Conservation (phyloP, 2,888 invertebrate genomes). For the Invenusta paracnida region DNA sequence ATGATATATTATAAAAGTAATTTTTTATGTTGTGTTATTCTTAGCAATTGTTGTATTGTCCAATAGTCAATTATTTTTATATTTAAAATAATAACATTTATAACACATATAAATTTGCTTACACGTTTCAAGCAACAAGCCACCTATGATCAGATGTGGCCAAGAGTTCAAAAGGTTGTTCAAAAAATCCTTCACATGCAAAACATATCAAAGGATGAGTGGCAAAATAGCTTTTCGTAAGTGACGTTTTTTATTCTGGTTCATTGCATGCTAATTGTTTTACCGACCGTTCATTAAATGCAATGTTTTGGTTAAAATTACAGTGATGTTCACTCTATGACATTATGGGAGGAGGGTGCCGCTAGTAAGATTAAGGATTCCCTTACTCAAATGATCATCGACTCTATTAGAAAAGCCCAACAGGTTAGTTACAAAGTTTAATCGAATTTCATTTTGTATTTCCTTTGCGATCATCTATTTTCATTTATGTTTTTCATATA, state of each 20-base stretch:
- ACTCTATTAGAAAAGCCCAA: conserved; percentile 39
- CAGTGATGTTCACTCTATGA: conserved; percentile 82
- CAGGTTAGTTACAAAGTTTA: background rate
- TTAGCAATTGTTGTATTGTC: too few relatives aligned
- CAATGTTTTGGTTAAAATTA: too few relatives aligned
- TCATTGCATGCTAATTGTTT: background rate
- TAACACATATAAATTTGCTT: too few relatives aligned
- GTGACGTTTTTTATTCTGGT: conserved; percentile 37
- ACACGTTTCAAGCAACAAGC: conserved; percentile 14
- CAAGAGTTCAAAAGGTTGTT: conserved; percentile 84
- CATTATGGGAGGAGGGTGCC: conserved; percentile 93
- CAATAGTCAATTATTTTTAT: too few relatives aligned
- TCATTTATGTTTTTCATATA: too few relatives aligned
- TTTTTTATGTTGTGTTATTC: too few relatives aligned
- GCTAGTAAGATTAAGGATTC: conserved; percentile 69
- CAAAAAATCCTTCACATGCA: conserved; percentile 87
- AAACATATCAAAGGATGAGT: conserved; percentile 83
- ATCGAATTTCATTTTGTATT: background rate
- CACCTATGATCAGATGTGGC: conserved; percentile 90
- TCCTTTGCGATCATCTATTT: conserved; percentile 30
- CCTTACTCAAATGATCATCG: conserved; percentile 39
- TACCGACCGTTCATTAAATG: background rate
- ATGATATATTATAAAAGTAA: too few relatives aligned
- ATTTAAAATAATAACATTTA: too few relatives aligned
- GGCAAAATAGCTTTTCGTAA: conserved; percentile 90